These are phyloP conservation scores for Protobothrops mucrosquamatus DNA, from an alignment of 2,113 vertebrate genomes.

Conservation along the genomic window DNA sequence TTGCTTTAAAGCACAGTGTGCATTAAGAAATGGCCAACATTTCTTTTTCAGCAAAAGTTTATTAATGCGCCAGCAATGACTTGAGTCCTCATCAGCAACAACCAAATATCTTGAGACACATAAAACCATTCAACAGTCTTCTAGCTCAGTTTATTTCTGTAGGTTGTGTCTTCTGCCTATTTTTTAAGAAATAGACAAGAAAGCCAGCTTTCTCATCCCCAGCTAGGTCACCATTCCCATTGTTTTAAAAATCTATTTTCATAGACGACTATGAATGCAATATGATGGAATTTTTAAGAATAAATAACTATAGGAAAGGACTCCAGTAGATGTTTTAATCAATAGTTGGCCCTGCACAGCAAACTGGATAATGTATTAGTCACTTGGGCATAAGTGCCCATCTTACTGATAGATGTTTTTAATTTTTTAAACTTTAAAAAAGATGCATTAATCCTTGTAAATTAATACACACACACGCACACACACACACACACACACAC, in stretches of 20 bases:
- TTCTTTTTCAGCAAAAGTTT: not conserved
- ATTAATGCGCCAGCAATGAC: not conserved
- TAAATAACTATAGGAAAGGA: not conserved
- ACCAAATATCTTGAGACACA: not conserved
- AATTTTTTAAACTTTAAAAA: not conserved
- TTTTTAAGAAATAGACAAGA: not conserved
- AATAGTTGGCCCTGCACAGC: not conserved
- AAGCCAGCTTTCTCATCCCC: not conserved
- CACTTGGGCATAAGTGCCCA: not conserved
- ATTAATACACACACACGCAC: not conserved
- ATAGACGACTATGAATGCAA: not conserved
- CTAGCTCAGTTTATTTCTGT: not conserved
- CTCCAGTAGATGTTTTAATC: not conserved
- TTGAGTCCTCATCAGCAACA: not conserved
- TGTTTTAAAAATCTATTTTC: not conserved
- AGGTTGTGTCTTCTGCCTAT: not conserved
- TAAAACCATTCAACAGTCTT: not conserved
- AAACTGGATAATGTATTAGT: not conserved
- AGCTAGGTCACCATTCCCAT: not conserved
- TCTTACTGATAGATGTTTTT: not conserved
- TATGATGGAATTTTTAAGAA: not conserved
- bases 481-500: not conserved
- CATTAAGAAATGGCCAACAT: not conserved
- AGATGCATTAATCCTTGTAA: not conserved
- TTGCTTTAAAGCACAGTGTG: not conserved